Conservation (phyloP, 2,113 vertebrate genomes). For the Cyphomyrus plagiostoma region DNA sequence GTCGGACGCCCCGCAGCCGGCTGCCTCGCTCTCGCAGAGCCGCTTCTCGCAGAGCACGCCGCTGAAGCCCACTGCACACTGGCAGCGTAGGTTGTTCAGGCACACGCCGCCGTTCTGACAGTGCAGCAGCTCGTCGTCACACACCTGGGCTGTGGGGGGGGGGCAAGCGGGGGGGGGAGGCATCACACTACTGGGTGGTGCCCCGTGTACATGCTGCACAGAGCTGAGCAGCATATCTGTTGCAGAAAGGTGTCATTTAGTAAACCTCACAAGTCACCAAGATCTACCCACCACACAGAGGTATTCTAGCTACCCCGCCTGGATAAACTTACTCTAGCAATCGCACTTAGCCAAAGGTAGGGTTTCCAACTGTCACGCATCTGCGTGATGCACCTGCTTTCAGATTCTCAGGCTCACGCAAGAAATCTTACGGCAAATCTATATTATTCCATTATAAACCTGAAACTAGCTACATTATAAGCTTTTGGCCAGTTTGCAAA, state of each 20-base stretch:
- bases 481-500: too few species aligned
- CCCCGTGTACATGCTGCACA: background rate
- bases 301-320: background rate
- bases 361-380: too few species aligned
- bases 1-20: conserved; percentile 61
- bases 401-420: too few species aligned
- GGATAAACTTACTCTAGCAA: background rate
- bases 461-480: too few species aligned
- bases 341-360: background rate
- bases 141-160: conserved; percentile 79
- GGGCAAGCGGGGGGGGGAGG: conserved; percentile 12
- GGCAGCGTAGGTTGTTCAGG: conserved; percentile 80
- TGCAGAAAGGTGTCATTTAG: background rate
- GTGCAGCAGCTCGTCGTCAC: conserved; percentile 87
- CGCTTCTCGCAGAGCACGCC: conserved; percentile 86
- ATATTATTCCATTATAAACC: too few species aligned
- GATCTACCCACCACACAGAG: background rate
- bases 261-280: background rate
- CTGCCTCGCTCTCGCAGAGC: conserved; percentile 70
- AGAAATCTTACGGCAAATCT: background rate
- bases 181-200: background rate
- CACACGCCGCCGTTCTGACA: conserved; percentile 94
- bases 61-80: conserved; percentile 71
- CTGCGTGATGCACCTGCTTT: too few species aligned
- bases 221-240: background rate